Conservation (phyloP, 2,888 invertebrate genomes). For the Orchestes rusci region DNA sequence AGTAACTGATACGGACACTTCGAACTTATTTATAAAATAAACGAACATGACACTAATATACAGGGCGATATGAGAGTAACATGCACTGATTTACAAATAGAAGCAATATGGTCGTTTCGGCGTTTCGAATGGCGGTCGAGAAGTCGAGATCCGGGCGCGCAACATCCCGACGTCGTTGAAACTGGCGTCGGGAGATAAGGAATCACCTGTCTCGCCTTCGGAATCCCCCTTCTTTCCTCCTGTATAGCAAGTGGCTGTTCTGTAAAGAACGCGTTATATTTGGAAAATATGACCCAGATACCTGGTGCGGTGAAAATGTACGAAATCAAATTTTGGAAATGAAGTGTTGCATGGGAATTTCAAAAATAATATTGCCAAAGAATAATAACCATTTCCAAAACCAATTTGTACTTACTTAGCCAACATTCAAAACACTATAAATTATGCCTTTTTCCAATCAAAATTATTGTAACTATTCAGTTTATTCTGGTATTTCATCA, state of each 20-base stretch:
- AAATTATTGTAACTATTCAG: conserved; percentile 33
- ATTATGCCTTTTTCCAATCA: conserved; percentile 31
- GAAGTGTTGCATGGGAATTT: too few species aligned
- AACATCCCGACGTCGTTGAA: conserved; percentile 13
- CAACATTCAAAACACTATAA: too few species aligned
- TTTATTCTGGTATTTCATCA: conserved; percentile 36
- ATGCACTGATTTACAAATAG: conserved; percentile 14
- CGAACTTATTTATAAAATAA: conserved; percentile 11
- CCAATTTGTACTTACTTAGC: too few species aligned
- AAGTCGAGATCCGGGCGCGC: background rate
- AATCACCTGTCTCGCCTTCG: conserved; percentile 6
- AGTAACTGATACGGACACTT: too few species aligned
- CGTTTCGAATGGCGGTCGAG: background rate
- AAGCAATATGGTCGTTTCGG: conserved; percentile 8
- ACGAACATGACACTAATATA: conserved; percentile 7
- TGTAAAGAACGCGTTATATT: background rate
- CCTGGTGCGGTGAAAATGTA: too few species aligned
- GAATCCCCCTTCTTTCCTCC: conserved; percentile 10
- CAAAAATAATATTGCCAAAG: too few species aligned
- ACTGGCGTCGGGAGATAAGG: conserved; percentile 11
- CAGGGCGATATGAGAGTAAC: conserved; percentile 7
- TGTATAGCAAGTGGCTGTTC: background rate
- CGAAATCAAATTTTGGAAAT: too few species aligned
- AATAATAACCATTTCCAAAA: too few species aligned
- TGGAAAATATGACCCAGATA: background rate